A percentile compares a stretch with the other conserved stretches of the same genome.
Conservation (phyloP, 64 coral and sea anemone genomes). For the Orbicella faveolata region DNA sequence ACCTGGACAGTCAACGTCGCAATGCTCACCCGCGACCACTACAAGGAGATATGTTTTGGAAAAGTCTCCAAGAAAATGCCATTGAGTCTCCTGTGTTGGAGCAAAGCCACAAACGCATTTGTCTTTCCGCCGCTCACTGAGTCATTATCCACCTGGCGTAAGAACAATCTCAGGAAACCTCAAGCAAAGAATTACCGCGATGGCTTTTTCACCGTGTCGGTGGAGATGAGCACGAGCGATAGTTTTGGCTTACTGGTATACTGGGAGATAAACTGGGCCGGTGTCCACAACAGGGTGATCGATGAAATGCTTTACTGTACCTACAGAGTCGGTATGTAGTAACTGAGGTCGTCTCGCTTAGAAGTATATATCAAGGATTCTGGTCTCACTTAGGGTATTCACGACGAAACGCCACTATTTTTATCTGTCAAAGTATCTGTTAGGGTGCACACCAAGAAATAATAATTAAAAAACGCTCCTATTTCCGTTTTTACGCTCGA, state of each 20-base stretch:
- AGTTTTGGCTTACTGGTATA: neutral
- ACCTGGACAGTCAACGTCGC: neutral
- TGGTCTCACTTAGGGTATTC: too few relatives aligned
- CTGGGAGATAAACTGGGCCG: neutral
- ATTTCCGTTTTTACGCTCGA: too few relatives aligned
- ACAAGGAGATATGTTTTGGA: constrained; percentile 6
- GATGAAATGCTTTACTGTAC: constrained; percentile 14
- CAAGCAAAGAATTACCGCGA: neutral
- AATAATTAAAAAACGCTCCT: too few relatives aligned
- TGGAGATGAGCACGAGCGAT: neutral
- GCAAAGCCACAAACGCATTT: constrained; percentile 1
- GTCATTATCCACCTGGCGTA: neutral
- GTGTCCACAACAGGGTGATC: constrained; percentile 8
- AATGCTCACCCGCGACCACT: neutral
- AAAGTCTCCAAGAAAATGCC: neutral
- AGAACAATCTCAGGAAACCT: neutral
- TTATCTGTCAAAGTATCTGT: too few relatives aligned
- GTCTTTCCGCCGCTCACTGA: neutral
- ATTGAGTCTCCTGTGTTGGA: neutral
- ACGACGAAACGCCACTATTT: too few relatives aligned
- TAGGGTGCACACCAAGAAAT: too few relatives aligned
- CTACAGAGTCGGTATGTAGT: constrained; percentile 4
- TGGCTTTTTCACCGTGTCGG: neutral
- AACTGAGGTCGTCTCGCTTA: too few relatives aligned
- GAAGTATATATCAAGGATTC: too few relatives aligned